Conservation (phyloP, 1,140 invertebrate genomes). For the Procambarus clarkii region DNA sequence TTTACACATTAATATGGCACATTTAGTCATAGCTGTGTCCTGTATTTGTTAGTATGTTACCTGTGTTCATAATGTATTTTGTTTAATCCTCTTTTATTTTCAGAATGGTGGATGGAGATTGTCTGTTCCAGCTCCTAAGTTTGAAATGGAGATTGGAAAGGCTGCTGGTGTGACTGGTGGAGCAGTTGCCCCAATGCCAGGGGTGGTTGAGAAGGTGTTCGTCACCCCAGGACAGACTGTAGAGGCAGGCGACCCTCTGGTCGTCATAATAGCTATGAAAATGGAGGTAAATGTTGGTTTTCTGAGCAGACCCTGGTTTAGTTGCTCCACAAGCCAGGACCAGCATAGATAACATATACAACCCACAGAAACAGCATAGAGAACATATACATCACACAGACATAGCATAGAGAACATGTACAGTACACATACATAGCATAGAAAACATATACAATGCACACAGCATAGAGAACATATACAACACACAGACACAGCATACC, state of each 20-base stretch:
- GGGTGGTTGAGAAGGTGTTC: conserved; percentile 93
- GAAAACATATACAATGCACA: too few relatives aligned
- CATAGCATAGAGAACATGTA: too few relatives aligned
- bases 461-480: too few relatives aligned
- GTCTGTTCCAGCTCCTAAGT: conserved; percentile 77
- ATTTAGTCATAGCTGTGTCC: too few relatives aligned
- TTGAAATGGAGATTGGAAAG: conserved; percentile 72
- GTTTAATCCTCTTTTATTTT: conserved; percentile 42
- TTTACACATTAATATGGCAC: too few relatives aligned
- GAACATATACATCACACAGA: too few relatives aligned
- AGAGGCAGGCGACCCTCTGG: conserved; percentile 87
- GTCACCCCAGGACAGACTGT: conserved; percentile 88
- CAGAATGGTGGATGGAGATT: conserved; percentile 76
- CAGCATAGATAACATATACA: too few relatives aligned
- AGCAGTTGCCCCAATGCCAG: conserved; percentile 94
- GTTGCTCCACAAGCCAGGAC: too few relatives aligned
- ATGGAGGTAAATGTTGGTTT: conserved; percentile 88
- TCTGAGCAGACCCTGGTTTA: conserved; percentile 9
- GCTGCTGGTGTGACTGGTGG: conserved; percentile 76
- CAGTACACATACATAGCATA: too few relatives aligned
- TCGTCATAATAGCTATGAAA: conserved; percentile 98
- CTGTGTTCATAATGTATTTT: not conserved
- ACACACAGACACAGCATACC: too few relatives aligned
- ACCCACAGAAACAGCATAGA: too few relatives aligned
- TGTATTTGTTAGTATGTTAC: too few relatives aligned